Percentiles rank a stretch among this genome's conserved stretches.
Conservation (phyloP, 2,888 invertebrate genomes). For the Seira musarum region DNA sequence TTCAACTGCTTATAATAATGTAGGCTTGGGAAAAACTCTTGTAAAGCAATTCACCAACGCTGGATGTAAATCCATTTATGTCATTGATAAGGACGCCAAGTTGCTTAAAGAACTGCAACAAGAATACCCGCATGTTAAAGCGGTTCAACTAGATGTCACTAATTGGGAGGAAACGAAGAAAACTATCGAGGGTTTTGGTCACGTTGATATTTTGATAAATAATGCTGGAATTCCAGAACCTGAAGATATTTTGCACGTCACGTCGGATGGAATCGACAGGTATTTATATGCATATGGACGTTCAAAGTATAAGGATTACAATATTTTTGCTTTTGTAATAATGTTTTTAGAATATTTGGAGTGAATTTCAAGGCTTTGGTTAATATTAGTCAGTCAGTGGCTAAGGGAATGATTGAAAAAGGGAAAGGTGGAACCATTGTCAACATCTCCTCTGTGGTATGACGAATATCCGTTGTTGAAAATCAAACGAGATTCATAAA, state of each 20-base stretch:
- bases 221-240: constrained; percentile 50
- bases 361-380: constrained; percentile 46
- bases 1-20: too few species aligned
- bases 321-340: neutral
- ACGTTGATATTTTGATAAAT: constrained; percentile 45
- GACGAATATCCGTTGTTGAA: neutral
- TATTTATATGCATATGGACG: neutral
- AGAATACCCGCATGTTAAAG: constrained; percentile 36
- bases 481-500: neutral
- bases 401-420: constrained; percentile 34
- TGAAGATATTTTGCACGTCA: constrained; percentile 32
- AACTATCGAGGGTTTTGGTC: constrained; percentile 36
- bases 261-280: constrained; percentile 36
- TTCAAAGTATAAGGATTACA: neutral
- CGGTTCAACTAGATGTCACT: constrained; percentile 29
- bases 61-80: constrained; percentile 39
- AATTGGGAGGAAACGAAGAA: constrained; percentile 40
- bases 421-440: constrained; percentile 50
- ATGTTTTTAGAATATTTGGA: constrained; percentile 35
- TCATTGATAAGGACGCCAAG: constrained; percentile 37
- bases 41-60: constrained; percentile 42
- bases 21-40: constrained; percentile 41
- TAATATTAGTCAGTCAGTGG: constrained; percentile 39
- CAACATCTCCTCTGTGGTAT: constrained; percentile 52
- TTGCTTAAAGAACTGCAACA: constrained; percentile 20